phyloP scores from a whole-genome alignment of 1,140 invertebrate species.

The Drosophila auraria region DNA sequence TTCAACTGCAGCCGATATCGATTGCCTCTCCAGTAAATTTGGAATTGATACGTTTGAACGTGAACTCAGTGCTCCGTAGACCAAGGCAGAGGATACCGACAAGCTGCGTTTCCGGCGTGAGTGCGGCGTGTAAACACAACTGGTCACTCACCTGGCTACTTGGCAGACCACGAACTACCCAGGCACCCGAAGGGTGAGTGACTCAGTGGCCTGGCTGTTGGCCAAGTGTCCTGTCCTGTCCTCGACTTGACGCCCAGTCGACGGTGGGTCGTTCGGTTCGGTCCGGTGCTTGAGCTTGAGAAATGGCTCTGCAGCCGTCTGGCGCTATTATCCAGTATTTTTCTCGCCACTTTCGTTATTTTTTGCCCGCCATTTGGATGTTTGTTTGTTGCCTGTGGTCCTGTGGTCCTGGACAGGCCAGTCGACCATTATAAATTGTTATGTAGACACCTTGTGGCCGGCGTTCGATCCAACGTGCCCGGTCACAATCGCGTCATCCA shows the following conservation, averaged over 20 bases:
- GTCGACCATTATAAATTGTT: constrained; percentile 61
- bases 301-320: constrained; percentile 61
- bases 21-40: constrained; percentile 15
- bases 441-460: constrained; percentile 51
- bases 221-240: constrained; percentile 19
- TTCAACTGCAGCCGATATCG: constrained; percentile 25
- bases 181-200: neutral
- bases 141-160: constrained; percentile 56
- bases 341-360: constrained; percentile 32
- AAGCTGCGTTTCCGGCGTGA: constrained; percentile 20
- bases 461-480: constrained; percentile 40
- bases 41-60: constrained; percentile 12
- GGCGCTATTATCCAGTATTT: constrained; percentile 47
- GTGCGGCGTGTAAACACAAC: constrained; percentile 42
- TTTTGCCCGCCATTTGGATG: constrained; percentile 20
- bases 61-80: constrained; percentile 3
- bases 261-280: constrained; percentile 24
- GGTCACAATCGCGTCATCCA: constrained; percentile 10
- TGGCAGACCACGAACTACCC: constrained; percentile 10
- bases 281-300: constrained; percentile 52
- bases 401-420: constrained; percentile 22
- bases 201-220: constrained; percentile 26
- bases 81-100: constrained; percentile 18
- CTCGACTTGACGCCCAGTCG: constrained; percentile 17
- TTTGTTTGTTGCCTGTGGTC: constrained; percentile 37